These are phyloP conservation scores for Aphaenogaster rudis DNA, from an alignment of 1,140 invertebrate genomes.

Conservation along the genomic window DNA sequence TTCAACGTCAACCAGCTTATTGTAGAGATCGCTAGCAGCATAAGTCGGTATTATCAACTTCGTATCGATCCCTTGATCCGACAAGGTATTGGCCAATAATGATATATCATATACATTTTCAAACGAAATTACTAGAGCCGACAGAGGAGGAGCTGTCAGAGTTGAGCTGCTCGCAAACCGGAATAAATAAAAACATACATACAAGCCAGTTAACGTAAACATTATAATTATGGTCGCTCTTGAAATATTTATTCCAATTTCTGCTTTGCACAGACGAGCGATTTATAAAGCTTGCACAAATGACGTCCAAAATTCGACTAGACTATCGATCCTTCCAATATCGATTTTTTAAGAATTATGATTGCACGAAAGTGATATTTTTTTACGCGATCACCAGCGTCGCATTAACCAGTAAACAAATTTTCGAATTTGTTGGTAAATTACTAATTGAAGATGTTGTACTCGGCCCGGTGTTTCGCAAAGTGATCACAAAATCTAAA, in stretches of 20 bases:
- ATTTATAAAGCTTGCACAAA: background rate
- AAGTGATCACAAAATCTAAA: background rate
- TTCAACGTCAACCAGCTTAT: slow-evolving; percentile 81
- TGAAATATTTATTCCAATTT: background rate
- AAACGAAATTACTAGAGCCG: slow-evolving; percentile 83
- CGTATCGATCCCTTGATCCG: slow-evolving; percentile 81
- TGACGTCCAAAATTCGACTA: background rate
- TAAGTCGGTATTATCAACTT: slow-evolving; percentile 78
- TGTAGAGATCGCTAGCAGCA: slow-evolving; percentile 76
- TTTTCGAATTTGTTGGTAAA: background rate
- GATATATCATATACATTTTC: slow-evolving; percentile 84
- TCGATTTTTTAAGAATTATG: background rate
- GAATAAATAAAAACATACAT: slow-evolving; percentile 18
- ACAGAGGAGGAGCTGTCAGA: slow-evolving; percentile 78
- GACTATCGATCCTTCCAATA: background rate
- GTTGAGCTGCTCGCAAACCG: slow-evolving; percentile 70
- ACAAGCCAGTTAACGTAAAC: slow-evolving; percentile 20
- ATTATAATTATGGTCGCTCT: background rate
- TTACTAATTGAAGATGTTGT: no score
- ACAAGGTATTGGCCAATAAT: slow-evolving; percentile 83
- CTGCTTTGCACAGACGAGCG: background rate
- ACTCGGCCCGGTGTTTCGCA: no score
- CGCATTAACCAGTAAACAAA: background rate
- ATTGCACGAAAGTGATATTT: background rate
- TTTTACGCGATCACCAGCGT: background rate